Base-by-base conservation (phyloP, 2,797 vertebrate genomes). In the Sternarchorhynchus goeldii region DNA sequence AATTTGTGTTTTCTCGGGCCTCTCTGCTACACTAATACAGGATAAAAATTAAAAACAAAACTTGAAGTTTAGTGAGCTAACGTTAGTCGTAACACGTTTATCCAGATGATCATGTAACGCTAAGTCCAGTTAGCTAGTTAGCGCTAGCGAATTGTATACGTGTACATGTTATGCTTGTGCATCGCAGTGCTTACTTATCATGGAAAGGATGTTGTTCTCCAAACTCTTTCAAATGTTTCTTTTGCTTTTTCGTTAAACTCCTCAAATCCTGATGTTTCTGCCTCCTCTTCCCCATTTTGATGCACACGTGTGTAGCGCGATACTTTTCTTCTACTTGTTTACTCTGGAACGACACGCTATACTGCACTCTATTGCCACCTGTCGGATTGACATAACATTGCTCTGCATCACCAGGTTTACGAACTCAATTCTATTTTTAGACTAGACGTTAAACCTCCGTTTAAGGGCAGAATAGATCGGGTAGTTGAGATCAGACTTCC, bases 191-290 rank as follows among this genome's bases (percentile, higher is more conserved):
- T 91, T 86, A 98, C 97, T 83, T 82, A 53, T 99, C 96, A 7
- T 95, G 88, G 75, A 96, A 96, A 0, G 97, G 97, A 69, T 99
- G 97, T 81, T 96, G 91, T 89, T 99, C 97, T 88, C 97, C 97
- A 77, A 97, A 99, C 14, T 98, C 96, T 74, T 94, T 92, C 2
- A 99, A 84, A n/a, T 98, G 96, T 82, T 93, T 94, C 90, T 94
- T 98, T 86, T 97, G 96, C 86, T 94, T 96, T 85, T 97, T 99
- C 21, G 89, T 94, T 78, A 99, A 87, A 71, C n/a, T 82, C 0
- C 69, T 89, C 63, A 95, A 84, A 80, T 91, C 62, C 20, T 88
- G 88, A 0, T 87, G 91, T 58, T 83, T 91, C 36, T 85, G 85
- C 39, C 88, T 92, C 57, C 93, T 93, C 80, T 96, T 98, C 0